Evolutionary conservation across 2,888 invertebrate species (phyloP), one percentile per base, ranked within the genome.

Genomic region (Hirtodrosophila duncani): DNA sequence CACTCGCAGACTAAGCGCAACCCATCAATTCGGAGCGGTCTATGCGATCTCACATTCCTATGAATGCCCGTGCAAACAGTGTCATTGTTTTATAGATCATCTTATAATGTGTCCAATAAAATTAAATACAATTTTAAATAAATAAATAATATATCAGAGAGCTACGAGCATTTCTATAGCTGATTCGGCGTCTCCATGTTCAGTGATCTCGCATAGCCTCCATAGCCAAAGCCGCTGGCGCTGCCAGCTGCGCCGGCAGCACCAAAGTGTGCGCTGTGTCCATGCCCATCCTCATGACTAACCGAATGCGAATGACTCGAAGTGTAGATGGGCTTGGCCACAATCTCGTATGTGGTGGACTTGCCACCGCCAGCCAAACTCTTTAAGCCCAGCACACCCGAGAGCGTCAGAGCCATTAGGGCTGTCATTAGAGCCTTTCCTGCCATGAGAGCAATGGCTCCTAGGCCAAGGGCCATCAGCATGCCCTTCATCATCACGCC

Each of bases 401-500:
- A 93, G 0, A 95, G 87, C 63, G 94, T 90, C 0, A 95, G 88
- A 0, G 95, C 94, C 90, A 94, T 92, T 45, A 95, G 83, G 1
- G 93, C 93, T 0, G 94, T 93, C 92, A 94, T 92, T 10, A 95
- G 83, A 0, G 95, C 95, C 84, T 95, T 95, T 6, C 94, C 94
- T 5, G 94, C 94, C 23, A 95, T 88, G 36, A 93, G 87, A 0
- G 94, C 94, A 2, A 95, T 86, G 0, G 91, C 93, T 7, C 93
- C 93, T 39, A 94, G 86, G 6, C 92, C 94, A 20, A 94, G 82
- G 0, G 94, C 92, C 85, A 93, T 90, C 1, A 94, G 83, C 0
- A 93, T 93, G 59, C 93, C 92, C 89, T 90, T 92, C 89, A 89
- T 91, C 89, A 89, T 89, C 79, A 88, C 86, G 63, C 89, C 90